A percentile compares a stretch with the other conserved stretches of the same genome.
phyloP scores from a whole-genome alignment of 2,797 vertebrate genomes.

The Columba guinea region DNA sequence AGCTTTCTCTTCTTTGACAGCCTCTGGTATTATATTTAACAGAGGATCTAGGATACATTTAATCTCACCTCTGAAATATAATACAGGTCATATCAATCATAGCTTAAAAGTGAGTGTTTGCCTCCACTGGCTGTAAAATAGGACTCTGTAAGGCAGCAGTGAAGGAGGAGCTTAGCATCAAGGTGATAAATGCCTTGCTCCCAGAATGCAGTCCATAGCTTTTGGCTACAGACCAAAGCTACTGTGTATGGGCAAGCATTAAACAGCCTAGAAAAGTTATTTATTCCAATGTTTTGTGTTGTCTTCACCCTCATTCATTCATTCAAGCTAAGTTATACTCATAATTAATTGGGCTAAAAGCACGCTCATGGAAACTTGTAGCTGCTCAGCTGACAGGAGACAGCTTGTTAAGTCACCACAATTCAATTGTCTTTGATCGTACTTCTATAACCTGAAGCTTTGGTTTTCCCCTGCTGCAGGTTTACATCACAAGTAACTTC shows the following conservation, averaged over 20 bases:
- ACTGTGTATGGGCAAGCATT: neutral
- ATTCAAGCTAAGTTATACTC: neutral
- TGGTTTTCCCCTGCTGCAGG: neutral
- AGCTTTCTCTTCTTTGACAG: neutral
- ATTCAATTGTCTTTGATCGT: conserved; percentile 48
- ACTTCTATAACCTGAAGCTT: conserved; percentile 28
- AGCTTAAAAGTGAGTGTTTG: neutral
- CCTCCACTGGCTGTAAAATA: neutral
- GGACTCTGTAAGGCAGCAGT: fast-evolving
- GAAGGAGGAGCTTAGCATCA: neutral
- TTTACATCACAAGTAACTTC: conserved; percentile 44
- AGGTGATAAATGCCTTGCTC: neutral
- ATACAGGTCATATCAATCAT: neutral
- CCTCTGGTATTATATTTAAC: neutral
- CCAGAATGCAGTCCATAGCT: neutral
- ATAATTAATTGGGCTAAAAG: conserved; percentile 31
- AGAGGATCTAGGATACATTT: neutral
- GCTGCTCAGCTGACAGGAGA: conserved; percentile 28
- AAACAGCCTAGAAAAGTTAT: neutral
- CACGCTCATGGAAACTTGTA: neutral
- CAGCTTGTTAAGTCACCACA: conserved; percentile 35
- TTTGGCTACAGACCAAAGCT: neutral
- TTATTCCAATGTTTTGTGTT: neutral
- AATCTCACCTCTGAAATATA: neutral
- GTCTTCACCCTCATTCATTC: neutral